These are phyloP conservation scores for Mythimna lalbum DNA, from an alignment of 2,888 invertebrate species.

Conservation along the genomic window DNA sequence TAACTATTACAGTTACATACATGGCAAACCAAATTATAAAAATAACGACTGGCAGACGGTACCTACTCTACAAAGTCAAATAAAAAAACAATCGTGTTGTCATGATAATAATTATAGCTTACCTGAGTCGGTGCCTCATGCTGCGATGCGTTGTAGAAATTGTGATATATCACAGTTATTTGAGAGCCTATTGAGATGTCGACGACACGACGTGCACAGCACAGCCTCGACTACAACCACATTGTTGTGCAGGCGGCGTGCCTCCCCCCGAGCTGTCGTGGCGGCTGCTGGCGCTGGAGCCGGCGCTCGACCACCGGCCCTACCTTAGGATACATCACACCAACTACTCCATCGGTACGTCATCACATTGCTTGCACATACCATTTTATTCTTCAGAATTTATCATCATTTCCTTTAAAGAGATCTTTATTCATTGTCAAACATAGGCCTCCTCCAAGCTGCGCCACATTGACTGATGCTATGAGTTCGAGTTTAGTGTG, in stretches of 20 bases:
- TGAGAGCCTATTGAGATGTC: neutral
- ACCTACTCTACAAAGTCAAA: neutral
- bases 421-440: too few species aligned
- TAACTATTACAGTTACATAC: too few species aligned
- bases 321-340: conserved; percentile 89
- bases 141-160: neutral
- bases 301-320: conserved; percentile 89
- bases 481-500: neutral
- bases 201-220: neutral
- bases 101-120: neutral
- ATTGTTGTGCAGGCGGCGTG: conserved; percentile 88
- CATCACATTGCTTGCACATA: too few species aligned
- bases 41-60: too few species aligned
- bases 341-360: conserved; percentile 87
- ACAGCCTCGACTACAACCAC: neutral
- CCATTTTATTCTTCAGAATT: neutral
- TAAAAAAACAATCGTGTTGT: neutral
- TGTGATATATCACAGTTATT: neutral
- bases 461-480: neutral
- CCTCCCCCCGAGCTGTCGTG: conserved; percentile 91
- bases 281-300: conserved; percentile 88
- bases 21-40: too few species aligned
- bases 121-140: neutral
- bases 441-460: neutral
- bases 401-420: neutral